A percentile compares a stretch with the other conserved stretches of the same genome.
Conservation (phyloP, 2,888 invertebrate genomes). For the Fabriciana adippe region DNA sequence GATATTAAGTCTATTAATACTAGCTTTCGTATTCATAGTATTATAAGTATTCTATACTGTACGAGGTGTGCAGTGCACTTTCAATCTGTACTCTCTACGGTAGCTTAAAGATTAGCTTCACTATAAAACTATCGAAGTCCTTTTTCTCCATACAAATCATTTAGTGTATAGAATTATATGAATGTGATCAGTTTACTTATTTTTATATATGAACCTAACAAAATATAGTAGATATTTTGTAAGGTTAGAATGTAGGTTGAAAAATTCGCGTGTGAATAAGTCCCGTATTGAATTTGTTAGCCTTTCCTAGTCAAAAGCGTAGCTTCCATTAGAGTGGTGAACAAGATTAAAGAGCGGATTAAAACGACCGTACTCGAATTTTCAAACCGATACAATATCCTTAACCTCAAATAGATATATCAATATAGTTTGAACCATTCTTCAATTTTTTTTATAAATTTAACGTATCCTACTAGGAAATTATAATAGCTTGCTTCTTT, state of each 20-base stretch:
- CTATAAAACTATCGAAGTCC: too few species aligned
- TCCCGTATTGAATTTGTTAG: slow-evolving; percentile 15
- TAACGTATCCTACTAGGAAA: neutral
- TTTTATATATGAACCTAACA: too few species aligned
- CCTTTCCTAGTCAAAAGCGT: slow-evolving; percentile 6
- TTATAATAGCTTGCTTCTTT: too few species aligned
- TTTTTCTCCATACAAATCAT: too few species aligned
- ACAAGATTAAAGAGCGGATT: slow-evolving; percentile 6
- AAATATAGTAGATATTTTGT: too few species aligned
- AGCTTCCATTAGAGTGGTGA: slow-evolving; percentile 7
- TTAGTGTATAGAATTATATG: too few species aligned
- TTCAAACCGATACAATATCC: slow-evolving; percentile 3
- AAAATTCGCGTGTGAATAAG: neutral
- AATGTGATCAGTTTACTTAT: too few species aligned
- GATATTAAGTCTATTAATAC: neutral
- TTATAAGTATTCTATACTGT: neutral
- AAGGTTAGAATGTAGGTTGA: too few species aligned
- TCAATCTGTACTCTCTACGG: too few species aligned
- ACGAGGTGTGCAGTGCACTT: neutral
- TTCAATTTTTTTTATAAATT: slow-evolving; percentile 1
- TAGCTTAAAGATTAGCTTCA: too few species aligned
- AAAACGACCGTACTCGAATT: slow-evolving; percentile 7
- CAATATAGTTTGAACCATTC: neutral
- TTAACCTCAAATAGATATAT: neutral
- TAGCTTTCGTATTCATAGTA: neutral